Evolutionary conservation across 2,113 vertebrate genomes (phyloP), one percentile per base, ranked within the genome.

Genomic region (Oenanthe melanoleuca): DNA sequence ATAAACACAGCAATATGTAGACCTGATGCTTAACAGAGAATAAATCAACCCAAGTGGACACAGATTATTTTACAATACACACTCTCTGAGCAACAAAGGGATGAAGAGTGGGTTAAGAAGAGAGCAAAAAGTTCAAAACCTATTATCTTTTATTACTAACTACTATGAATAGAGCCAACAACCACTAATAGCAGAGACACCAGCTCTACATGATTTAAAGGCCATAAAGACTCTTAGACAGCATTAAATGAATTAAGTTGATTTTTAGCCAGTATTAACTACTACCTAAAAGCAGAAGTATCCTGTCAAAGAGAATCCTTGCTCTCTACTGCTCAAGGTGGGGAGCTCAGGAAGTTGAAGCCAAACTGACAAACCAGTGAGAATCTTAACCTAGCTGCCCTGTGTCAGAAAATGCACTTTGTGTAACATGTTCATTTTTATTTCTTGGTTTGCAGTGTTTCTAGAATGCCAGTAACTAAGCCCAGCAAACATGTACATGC

Each of bases 351-450:
- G 56, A 84, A 88, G 26, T 26, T 34, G 25, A 53, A 74, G 47
- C 34, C 44, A 57, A 73, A 25, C 13, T 21, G 14, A 57, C 33
- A 86, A 29, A 64, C 14, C 22, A 79, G 23, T 34, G 73, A 80
- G 65, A 86, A 65, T 8, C 47, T 28, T 31, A 63, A 56, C 16
- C 26, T 64, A 63, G 9, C 31, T 64, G 47, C 40, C 42, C 16
- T n/a, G 44, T 14, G 23, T 64, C 24, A 72, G 38, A 71, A 66
- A 45, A 28, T 11, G 11, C 15, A 40, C 33, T 71, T 53, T 19
- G 29, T 29, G 2, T 25, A 44, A 67, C 0, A 0, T 24, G 8
- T 24, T 57, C 1, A 0, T 55, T 80, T 86, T 55, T 5, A 47
- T 49, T 65, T 75, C 12, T 55, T 55, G 13, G 20, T 29, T 85